These are phyloP conservation scores for Resseliella maxima DNA, from an alignment of 2,888 invertebrate genomes.

Conservation along the genomic window DNA sequence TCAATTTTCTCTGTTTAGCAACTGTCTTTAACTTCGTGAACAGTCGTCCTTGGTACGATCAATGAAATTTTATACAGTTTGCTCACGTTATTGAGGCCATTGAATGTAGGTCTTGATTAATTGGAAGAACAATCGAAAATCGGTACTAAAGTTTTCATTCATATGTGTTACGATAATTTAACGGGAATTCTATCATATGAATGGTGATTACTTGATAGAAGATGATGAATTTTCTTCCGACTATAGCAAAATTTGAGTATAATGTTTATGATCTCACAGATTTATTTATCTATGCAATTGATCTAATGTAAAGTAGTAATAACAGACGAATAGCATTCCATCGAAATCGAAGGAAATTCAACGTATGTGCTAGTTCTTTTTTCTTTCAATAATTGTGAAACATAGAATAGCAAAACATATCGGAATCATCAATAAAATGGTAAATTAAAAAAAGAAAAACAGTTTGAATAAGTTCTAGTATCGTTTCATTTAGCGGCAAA, in stretches of 20 bases:
- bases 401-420: neutral
- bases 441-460: neutral
- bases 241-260: no score
- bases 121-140: no score
- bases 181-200: neutral
- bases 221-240: no score
- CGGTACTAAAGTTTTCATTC: no score
- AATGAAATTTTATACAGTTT: neutral
- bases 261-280: no score
- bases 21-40: no score
- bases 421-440: conserved; percentile 41
- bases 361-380: neutral
- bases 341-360: neutral
- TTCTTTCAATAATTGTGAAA: no score
- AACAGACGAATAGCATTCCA: no score
- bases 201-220: no score
- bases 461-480: conserved; percentile 48
- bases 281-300: no score
- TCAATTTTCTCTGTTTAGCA: neutral
- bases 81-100: conserved; percentile 2
- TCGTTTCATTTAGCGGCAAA: neutral
- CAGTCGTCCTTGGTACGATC: neutral
- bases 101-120: conserved; percentile 4
- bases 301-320: no score
- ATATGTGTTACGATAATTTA: no score